Percentiles rank a stretch among this genome's conserved stretches.
These are phyloP conservation scores for Rattus rattus DNA, from an alignment of 2,113 vertebrate species.

Conservation along the genomic window DNA sequence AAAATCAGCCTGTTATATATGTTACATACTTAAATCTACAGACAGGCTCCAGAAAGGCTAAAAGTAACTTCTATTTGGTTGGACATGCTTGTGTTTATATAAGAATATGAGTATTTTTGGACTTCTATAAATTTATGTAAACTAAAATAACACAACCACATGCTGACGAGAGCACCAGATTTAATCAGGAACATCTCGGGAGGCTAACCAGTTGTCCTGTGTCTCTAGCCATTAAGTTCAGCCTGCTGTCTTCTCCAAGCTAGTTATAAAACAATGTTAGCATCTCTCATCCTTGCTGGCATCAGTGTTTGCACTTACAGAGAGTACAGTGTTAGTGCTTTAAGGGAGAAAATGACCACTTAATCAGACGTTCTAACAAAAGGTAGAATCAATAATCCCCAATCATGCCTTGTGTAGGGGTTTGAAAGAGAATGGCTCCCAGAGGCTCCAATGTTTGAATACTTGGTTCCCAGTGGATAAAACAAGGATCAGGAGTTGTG, in stretches of 20 bases:
- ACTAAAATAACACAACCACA: slow-evolving; percentile 35
- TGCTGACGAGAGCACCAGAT: neutral
- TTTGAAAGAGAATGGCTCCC: neutral
- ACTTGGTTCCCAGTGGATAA: neutral
- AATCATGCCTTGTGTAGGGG: neutral
- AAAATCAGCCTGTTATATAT: neutral
- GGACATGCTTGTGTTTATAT: neutral
- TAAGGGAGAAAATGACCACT: neutral
- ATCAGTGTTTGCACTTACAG: neutral
- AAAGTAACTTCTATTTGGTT: slow-evolving; percentile 47
- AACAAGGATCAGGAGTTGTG: neutral
- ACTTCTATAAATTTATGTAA: slow-evolving; percentile 27
- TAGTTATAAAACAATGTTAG: neutral
- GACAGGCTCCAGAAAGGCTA: neutral
- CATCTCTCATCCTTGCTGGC: slow-evolving; percentile 19
- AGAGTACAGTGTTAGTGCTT: neutral
- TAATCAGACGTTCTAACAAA: slow-evolving; percentile 15
- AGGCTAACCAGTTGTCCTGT: neutral
- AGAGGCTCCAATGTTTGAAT: neutral
- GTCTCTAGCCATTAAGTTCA: neutral
- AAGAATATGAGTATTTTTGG: slow-evolving; percentile 31
- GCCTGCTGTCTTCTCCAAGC: neutral
- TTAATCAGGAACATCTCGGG: neutral
- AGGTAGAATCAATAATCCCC: neutral
- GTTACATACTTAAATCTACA: neutral